Percentiles rank a stretch among this genome's conserved stretches.
These are phyloP conservation scores for Lobophora halterata DNA, from an alignment of 2,888 invertebrate species.

Conservation along the genomic window DNA sequence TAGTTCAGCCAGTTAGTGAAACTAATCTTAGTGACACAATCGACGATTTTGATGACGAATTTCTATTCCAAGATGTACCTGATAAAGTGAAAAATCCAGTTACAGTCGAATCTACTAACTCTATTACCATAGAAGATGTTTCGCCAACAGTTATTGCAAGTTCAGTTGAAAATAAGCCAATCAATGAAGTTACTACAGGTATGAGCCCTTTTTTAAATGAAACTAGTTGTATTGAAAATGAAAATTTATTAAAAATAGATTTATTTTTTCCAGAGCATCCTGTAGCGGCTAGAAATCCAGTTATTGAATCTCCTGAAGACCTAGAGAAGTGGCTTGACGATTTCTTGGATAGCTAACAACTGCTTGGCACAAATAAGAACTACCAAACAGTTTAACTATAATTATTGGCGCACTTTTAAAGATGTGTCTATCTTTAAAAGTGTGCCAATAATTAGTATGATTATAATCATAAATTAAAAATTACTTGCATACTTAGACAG, in stretches of 20 bases:
- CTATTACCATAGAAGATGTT: not conserved
- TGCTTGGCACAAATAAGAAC: too few relatives aligned
- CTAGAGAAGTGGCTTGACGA: conserved; percentile 77
- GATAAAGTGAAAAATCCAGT: conserved; percentile 8
- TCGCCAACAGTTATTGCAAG: not conserved
- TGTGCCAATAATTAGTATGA: too few relatives aligned
- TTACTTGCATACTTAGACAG: too few relatives aligned
- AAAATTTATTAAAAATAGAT: conserved; percentile 23
- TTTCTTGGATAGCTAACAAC: conserved; percentile 59
- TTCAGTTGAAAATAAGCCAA: not conserved
- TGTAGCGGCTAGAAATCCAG: conserved; percentile 38
- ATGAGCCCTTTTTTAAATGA: conserved; percentile 3
- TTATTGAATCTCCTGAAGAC: conserved; percentile 69
- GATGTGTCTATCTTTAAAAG: too few relatives aligned
- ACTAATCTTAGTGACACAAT: conserved; percentile 5
- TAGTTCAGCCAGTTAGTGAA: conserved; percentile 6
- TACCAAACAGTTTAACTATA: too few relatives aligned
- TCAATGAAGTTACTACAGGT: conserved; percentile 10
- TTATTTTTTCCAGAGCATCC: conserved; percentile 21
- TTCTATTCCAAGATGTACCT: conserved; percentile 18
- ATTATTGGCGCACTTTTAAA: too few relatives aligned
- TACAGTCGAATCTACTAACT: not conserved
- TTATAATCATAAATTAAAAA: too few relatives aligned
- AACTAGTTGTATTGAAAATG: conserved; percentile 14
- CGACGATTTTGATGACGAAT: conserved; percentile 16